These are phyloP conservation scores for Trinectes maculatus DNA, from an alignment of 2,113 vertebrate genomes.

Conservation along the genomic window DNA sequence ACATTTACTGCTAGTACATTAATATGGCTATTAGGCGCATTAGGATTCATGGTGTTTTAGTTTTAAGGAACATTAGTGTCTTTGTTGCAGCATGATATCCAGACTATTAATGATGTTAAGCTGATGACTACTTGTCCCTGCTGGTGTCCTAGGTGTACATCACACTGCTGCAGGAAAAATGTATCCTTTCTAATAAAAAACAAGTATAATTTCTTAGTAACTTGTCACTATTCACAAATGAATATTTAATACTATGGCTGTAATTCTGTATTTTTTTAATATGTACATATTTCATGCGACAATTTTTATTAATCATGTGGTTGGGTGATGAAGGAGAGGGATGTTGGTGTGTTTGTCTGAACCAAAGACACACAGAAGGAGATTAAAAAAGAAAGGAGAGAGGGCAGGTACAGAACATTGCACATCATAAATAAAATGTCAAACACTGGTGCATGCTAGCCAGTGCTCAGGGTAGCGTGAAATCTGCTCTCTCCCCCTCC, in stretches of 20 bases:
- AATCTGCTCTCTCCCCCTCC: constrained; percentile 69
- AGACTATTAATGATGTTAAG: constrained; percentile 29
- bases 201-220: too few species aligned
- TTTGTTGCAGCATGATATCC: constrained; percentile 30
- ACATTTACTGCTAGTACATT: constrained; percentile 21
- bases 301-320: background rate
- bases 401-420: constrained; percentile 53
- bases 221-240: too few species aligned
- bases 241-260: too few species aligned
- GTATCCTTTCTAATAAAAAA: too few species aligned
- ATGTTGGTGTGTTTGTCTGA: constrained; percentile 2
- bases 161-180: constrained; percentile 6
- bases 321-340: background rate
- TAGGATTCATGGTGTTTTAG: constrained; percentile 36
- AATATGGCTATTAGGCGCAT: constrained; percentile 33
- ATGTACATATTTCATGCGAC: background rate
- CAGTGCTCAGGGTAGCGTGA: constrained; percentile 74
- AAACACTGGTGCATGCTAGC: constrained; percentile 69
- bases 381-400: constrained; percentile 32
- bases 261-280: too few species aligned
- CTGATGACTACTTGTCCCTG: constrained; percentile 30
- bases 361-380: constrained; percentile 35
- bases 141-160: too few species aligned
- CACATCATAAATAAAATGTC: constrained; percentile 81
- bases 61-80: constrained; percentile 33